Conservation (phyloP, 1,140 invertebrate species). For the Drosophila funebris region DNA sequence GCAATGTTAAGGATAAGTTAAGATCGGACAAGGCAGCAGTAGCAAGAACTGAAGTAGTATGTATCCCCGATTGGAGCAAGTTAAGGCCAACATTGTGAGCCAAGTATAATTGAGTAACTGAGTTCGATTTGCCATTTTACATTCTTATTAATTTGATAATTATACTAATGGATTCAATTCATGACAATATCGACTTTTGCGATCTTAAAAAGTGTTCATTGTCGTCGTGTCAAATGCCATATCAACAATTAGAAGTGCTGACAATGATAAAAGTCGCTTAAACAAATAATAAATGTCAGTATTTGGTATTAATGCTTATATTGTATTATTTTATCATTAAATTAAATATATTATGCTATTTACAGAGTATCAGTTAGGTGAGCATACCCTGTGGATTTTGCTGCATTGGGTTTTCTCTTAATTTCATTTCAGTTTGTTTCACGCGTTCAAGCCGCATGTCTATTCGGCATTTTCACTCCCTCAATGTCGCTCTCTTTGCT, state of each 20-base stretch:
- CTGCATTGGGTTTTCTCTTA: not conserved
- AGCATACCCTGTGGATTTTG: not conserved
- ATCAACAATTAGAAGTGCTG: not conserved
- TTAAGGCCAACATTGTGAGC: slow-evolving; percentile 15
- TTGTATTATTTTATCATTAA: too few species aligned
- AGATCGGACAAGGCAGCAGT: not conserved
- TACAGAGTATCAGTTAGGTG: not conserved
- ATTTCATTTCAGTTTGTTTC: not conserved
- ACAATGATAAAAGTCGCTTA: too few species aligned
- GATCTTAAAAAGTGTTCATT: not conserved
- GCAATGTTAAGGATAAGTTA: too few species aligned
- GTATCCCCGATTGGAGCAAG: not conserved
- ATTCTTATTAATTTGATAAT: not conserved
- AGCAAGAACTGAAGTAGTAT: not conserved
- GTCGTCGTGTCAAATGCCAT: not conserved
- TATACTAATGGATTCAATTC: slow-evolving; percentile 3
- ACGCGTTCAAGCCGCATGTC: not conserved
- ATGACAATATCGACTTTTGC: not conserved
- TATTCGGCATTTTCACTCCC: not conserved
- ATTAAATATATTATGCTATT: not conserved
- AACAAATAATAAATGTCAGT: too few species aligned
- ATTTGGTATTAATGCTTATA: too few species aligned
- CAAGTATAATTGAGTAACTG: slow-evolving; percentile 1
- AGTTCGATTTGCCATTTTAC: not conserved
- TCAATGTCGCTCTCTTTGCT: not conserved